Base-by-base conservation (phyloP, 2,888 invertebrate genomes). In the Rotaria magnacalcarata region DNA sequence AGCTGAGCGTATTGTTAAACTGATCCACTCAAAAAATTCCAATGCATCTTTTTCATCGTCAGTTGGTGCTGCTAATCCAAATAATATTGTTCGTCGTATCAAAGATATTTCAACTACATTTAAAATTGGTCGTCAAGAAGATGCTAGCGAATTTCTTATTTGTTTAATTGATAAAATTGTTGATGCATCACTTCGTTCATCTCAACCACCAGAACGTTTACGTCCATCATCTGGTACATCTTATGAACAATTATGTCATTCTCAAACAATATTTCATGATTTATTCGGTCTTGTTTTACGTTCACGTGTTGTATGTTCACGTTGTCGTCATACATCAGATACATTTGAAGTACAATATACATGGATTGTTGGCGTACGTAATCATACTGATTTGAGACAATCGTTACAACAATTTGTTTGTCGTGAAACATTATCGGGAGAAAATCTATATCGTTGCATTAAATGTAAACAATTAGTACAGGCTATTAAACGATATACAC, bases 61-160 rank as follows among this genome's bases (percentile, higher is more conserved):
- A 41, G 47, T 54, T 47, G 85, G 85, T 60, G 74, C 75, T 56
- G 86, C 56, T 58, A 85, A 84, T 16, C 86, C 86, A 11, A 85
- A 85, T 75, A 75, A 56, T 50, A 21, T 86, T n/a, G 85, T 56
- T 24, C 75, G 74, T 43, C 85, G 85, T 54, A 85, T 86, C 21
- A 86, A 85, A 80, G 85, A 89, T 87, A 94, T 94, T 89, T 94
- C 96, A 90, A 94, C 95, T 90, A 96, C 96, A 90, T 93, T 97
- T 90, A 94, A 94, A 75, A 95, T 95, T 88, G 96, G 96, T 0
- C 93, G 96, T 41, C 97, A 98, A 92, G 97, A 98, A 92, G 97
- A 98, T 93, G 97, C 97, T 3, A 97, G 97, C 91, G 97, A 98
- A 91, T 97, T 97, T 91, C 92, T 98, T 87, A 86, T 85, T 54